These are phyloP conservation scores for Hystrix cristata DNA, from an alignment of 2,113 vertebrate genomes.

Conservation along the genomic window DNA sequence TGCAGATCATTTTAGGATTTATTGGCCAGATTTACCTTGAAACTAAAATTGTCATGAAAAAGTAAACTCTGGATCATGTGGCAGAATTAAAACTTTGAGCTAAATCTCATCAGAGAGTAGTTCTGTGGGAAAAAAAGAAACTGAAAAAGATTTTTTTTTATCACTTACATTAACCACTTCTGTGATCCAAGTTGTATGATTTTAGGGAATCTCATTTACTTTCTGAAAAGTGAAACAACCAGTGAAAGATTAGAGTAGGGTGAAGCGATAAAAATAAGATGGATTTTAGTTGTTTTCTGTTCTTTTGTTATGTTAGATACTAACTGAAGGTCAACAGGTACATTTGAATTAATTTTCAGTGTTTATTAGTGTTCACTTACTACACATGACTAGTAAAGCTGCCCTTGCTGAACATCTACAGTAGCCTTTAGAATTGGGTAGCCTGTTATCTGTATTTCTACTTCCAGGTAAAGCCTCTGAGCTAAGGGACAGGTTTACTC, in stretches of 20 bases:
- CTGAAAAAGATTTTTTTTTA: background rate
- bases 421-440: background rate
- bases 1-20: background rate
- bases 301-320: background rate
- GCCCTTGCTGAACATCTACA: background rate
- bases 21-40: constrained; percentile 23
- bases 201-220: background rate
- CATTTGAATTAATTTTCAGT: background rate
- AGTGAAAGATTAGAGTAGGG: background rate
- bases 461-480: background rate
- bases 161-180: background rate
- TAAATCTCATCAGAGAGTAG: background rate
- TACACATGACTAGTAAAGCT: background rate
- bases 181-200: background rate
- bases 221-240: background rate
- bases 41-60: constrained; percentile 35
- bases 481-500: background rate
- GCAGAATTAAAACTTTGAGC: background rate
- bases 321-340: background rate
- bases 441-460: background rate
- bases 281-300: background rate
- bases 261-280: background rate
- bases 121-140: background rate
- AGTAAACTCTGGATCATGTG: background rate
- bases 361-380: background rate